These are phyloP conservation scores for Podotricha telesiphe DNA, from an alignment of 2,888 invertebrate species.

Conservation along the genomic window DNA sequence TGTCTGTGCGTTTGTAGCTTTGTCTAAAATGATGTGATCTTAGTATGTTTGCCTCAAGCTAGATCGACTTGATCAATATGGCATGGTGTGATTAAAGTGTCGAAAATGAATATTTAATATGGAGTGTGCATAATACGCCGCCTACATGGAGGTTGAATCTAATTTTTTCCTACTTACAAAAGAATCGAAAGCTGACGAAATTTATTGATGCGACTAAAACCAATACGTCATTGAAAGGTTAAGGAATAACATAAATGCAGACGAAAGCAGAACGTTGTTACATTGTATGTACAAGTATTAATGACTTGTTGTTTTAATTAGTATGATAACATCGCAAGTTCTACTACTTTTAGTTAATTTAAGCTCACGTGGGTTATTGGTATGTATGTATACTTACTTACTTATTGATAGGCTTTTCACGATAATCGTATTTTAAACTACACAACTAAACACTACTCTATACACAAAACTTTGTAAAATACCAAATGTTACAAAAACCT, in stretches of 20 bases:
- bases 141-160: background rate
- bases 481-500: background rate
- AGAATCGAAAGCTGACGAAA: background rate
- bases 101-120: background rate
- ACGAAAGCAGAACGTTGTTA: background rate
- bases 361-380: constrained; percentile 3
- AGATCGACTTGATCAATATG: constrained; percentile 4
- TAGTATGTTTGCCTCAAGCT: constrained; percentile 5
- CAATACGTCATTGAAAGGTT: too few relatives aligned
- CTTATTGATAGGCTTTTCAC: background rate
- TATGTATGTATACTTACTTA: background rate
- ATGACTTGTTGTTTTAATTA: background rate
- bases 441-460: background rate
- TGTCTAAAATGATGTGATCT: constrained; percentile 14
- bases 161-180: background rate
- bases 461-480: background rate
- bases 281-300: constrained; percentile 6
- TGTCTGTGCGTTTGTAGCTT: constrained; percentile 9
- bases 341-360: background rate
- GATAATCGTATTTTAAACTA: background rate
- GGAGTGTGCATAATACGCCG: too few relatives aligned
- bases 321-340: background rate
- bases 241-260: background rate
- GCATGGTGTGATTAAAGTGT: background rate
- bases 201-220: background rate